A percentile compares a stretch with the other conserved stretches of the same genome.
Conservation (phyloP, 1,140 invertebrate genomes). For the Antheraea pernyi region DNA sequence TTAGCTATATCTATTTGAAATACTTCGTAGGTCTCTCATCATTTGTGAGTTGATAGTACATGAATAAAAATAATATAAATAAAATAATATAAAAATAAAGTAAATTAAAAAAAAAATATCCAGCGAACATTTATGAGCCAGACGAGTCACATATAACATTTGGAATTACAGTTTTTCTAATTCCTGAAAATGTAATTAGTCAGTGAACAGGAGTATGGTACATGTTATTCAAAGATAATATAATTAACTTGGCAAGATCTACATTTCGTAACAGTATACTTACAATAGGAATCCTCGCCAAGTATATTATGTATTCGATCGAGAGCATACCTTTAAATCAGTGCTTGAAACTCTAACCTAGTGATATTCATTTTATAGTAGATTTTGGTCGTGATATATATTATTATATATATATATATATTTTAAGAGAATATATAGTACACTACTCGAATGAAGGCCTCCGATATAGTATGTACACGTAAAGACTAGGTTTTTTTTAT, state of each 20-base stretch:
- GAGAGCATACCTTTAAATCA: constrained; percentile 31
- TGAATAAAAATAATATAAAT: too few relatives aligned
- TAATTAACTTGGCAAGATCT: background rate
- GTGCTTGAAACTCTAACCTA: constrained; percentile 42
- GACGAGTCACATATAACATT: too few relatives aligned
- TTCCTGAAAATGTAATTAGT: too few relatives aligned
- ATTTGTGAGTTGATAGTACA: too few relatives aligned
- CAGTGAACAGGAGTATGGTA: too few relatives aligned
- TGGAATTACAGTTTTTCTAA: too few relatives aligned
- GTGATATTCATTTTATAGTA: constrained; percentile 54
- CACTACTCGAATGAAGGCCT: constrained; percentile 67
- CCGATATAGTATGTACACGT: constrained; percentile 62
- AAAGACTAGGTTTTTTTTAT: constrained; percentile 46
- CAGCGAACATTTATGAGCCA: too few relatives aligned
- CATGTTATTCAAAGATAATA: background rate
- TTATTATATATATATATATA: constrained; percentile 42
- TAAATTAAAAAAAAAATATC: too few relatives aligned
- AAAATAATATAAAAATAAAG: too few relatives aligned
- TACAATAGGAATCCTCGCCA: background rate
- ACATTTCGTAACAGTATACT: background rate
- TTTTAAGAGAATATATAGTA: constrained; percentile 47
- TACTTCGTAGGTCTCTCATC: too few relatives aligned
- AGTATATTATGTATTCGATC: constrained; percentile 4
- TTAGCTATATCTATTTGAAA: too few relatives aligned
- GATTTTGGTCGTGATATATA: constrained; percentile 69